Conservation (phyloP, 1,140 invertebrate genomes). For the Leptinotarsa defecta region DNA sequence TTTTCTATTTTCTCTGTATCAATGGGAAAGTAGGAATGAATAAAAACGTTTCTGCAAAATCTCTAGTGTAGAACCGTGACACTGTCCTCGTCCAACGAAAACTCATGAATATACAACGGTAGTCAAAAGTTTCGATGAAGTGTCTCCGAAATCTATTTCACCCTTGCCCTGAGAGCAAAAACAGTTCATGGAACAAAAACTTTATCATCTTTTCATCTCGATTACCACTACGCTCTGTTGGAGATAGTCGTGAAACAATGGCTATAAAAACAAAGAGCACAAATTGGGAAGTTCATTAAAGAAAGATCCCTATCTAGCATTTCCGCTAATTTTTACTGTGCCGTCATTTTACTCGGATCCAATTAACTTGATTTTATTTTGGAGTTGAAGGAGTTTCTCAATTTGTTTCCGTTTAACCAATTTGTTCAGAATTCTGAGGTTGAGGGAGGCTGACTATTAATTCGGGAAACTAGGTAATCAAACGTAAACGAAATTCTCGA, state of each 20-base stretch:
- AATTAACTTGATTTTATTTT: constrained; percentile 17
- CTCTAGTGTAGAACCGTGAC: too few relatives aligned
- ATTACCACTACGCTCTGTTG: background rate
- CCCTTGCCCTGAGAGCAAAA: background rate
- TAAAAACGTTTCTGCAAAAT: too few relatives aligned
- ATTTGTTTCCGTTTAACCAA: constrained; percentile 1
- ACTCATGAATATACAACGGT: too few relatives aligned
- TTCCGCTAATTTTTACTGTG: constrained; percentile 10
- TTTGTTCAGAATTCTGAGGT: background rate
- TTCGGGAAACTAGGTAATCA: too few relatives aligned
- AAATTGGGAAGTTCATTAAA: constrained; percentile 22
- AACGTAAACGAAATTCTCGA: too few relatives aligned
- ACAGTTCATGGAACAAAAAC: background rate
- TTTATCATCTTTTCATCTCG: background rate
- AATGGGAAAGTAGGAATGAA: too few relatives aligned
- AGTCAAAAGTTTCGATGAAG: background rate
- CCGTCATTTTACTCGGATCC: constrained; percentile 2
- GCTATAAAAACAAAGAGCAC: constrained; percentile 17
- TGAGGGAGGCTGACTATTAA: too few relatives aligned
- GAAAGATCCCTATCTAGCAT: background rate
- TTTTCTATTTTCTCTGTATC: too few relatives aligned
- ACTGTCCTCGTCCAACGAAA: too few relatives aligned
- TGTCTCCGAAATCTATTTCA: background rate
- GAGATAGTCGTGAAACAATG: background rate
- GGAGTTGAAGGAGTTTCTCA: background rate